Evolutionary conservation across 2,888 invertebrate genomes (phyloP).

Genomic region (Lutraria lutraria): DNA sequence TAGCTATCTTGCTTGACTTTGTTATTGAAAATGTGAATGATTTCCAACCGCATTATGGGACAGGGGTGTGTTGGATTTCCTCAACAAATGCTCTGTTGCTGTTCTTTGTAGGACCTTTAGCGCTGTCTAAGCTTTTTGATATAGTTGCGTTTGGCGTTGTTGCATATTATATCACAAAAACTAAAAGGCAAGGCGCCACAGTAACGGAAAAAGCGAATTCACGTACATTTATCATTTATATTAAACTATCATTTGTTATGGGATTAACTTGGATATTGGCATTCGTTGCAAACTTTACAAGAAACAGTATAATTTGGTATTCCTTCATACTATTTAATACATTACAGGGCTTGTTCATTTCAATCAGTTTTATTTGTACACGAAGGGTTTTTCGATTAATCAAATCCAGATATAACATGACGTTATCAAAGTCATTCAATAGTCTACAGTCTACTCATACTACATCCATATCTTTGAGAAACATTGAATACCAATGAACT

Average conservation of each 20-base stretch:
- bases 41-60: slow-evolving; percentile 87
- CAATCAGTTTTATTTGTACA: slow-evolving; percentile 81
- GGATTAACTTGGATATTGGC: slow-evolving; percentile 88
- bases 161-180: slow-evolving; percentile 87
- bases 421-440: neutral
- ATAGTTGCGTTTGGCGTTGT: slow-evolving; percentile 88
- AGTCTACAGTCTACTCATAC: neutral
- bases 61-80: slow-evolving; percentile 88
- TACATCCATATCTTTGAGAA: neutral
- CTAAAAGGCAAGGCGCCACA: slow-evolving; percentile 53
- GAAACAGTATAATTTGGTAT: slow-evolving; percentile 86
- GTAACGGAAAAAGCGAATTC: slow-evolving; percentile 47
- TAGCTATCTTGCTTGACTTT: slow-evolving; percentile 86
- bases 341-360: slow-evolving; percentile 89
- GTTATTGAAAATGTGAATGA: neutral
- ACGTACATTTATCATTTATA: slow-evolving; percentile 70
- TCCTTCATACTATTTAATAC: slow-evolving; percentile 87
- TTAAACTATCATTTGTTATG: slow-evolving; percentile 86
- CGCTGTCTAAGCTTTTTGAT: slow-evolving; percentile 87
- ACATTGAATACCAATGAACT: too few relatives aligned
- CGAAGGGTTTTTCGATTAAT: slow-evolving; percentile 74
- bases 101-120: slow-evolving; percentile 88
- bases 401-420: neutral
- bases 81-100: slow-evolving; percentile 88
- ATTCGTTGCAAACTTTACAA: slow-evolving; percentile 85